Base-by-base conservation (phyloP, 1,140 invertebrate species). In the Planococcus citri region DNA sequence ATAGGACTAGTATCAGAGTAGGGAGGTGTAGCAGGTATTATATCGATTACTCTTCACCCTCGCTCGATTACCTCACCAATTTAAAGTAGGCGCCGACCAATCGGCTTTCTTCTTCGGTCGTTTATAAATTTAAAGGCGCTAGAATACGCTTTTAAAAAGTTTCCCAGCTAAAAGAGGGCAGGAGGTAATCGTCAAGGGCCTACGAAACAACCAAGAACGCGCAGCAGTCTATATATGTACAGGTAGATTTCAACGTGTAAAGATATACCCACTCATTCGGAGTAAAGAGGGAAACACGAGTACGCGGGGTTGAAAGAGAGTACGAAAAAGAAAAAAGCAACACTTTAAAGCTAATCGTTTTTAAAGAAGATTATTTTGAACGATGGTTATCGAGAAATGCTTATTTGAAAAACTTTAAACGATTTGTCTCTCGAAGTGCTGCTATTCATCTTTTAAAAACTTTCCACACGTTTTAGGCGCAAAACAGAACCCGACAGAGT, bases 291-390 rank as follows among this genome's bases (percentile, higher is more conserved):
- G n/a, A n/a, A n/a, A n/a, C n/a, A n/a, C n/a, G n/a, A n/a, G n/a
- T n/a, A n/a, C n/a, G n/a, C n/a, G 12, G 29, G 4, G 29, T 33
- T 33, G 29, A 33, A 33, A 33, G 29, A 33, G 29, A 3, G 29
- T 3, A 33, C 12, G 12, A 33, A 33, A 33, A 33, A 33, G 12
- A 33, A 51, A 51, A 51, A 51, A n/a, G 41, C 41, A 51, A 51
- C 41, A 51, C 41, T 51, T 51, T 51, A 51, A 51, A 51, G 41
- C 41, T 51, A 51, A 51, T 51, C 41, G 41, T 51, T 51, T 51
- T 51, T 51, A 51, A 51, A 51, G 41, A 3, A 51, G 41, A 51
- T 51, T 51, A 51, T 51, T 51, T 51, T 51, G 41, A 51, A 51
- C 41, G 41, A 51, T 51, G 41, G 41, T 17, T 51, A 51, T 51